Base-by-base conservation (phyloP, 2,888 invertebrate species). In the Drosophila anceps region DNA sequence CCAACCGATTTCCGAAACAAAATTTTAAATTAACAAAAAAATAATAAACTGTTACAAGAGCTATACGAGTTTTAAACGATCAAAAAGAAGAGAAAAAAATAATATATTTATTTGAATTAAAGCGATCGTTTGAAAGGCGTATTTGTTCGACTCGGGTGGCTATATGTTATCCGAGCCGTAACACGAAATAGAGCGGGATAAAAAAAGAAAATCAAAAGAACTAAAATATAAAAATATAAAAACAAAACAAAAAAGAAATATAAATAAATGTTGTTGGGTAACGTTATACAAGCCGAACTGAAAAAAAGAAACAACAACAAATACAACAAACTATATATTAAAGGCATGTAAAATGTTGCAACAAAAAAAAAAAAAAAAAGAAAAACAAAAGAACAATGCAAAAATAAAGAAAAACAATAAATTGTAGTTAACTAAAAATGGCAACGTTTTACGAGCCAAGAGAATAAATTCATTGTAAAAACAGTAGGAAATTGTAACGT, bases 341-440 rank as follows among this genome's bases (percentile, higher is more conserved):
- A 72, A 68, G 87, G 84, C 83, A 54, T 78, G 87, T 73, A 78
- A 67, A 84, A 84, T 84, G 87, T 87, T 87, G 48, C 84, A 76
- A 39, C 31, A 53, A 55, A 46, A 46, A 59, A 33, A 20, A 13
- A 31, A 29, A 7, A 24, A 24, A 24, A 4, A 24, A 24, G n/a
- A n/a, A n/a, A n/a, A 76, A 39, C 31, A 53, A 55, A 46, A 46
- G 57, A 33, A 20, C 10, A 31, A 29, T n/a, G n/a, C n/a, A 7
- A 24, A 24, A 24, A 4, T 3, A 24, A 33, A 20, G 10, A 31
- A 29, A 7, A 46, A 27, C 2, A 27, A 24, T 15, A 46, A 6
- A 13, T 8, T 12, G 20, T 51, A 53, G 15, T 10, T 24, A 24
- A n/a, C 24, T 33, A 35, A 35, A 10, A 24, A 24, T 3, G n/a